phyloP scores from a whole-genome alignment of 2,113 vertebrate species.

The Nerophis lumbriciformis region DNA sequence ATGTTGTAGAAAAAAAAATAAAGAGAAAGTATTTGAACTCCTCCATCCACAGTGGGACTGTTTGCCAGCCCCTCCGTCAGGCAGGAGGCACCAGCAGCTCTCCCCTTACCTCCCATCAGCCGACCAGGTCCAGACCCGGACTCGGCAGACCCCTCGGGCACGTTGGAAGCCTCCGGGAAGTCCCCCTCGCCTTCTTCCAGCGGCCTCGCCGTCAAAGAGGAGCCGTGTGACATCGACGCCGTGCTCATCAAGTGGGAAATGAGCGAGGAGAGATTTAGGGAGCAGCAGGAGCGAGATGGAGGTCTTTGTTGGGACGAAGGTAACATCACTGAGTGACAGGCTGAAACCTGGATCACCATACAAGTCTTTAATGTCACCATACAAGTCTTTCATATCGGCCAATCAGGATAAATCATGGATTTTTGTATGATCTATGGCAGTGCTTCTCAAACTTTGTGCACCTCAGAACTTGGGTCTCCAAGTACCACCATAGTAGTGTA shows the following conservation, averaged over 20 bases:
- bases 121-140: not conserved
- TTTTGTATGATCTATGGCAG: too few species aligned
- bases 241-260: constrained; percentile 53
- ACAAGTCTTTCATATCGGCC: too few species aligned
- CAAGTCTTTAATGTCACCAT: too few species aligned
- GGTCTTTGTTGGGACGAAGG: constrained; percentile 1
- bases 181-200: constrained; percentile 20
- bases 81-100: constrained; percentile 25
- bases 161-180: not conserved
- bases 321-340: not conserved
- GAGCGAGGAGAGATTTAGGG: constrained; percentile 34
- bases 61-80: constrained; percentile 38
- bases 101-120: constrained; percentile 26
- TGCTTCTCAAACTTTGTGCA: too few species aligned
- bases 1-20: too few species aligned
- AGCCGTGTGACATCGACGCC: constrained; percentile 37
- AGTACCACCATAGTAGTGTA: too few species aligned
- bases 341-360: not conserved
- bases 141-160: not conserved
- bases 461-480: too few species aligned
- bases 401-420: too few species aligned
- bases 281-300: constrained; percentile 9
- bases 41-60: constrained; percentile 35
- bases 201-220: constrained; percentile 44
- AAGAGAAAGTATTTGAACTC: not conserved